Base-by-base conservation (phyloP, 2,888 invertebrate species). In the Drosophila buzzatii region DNA sequence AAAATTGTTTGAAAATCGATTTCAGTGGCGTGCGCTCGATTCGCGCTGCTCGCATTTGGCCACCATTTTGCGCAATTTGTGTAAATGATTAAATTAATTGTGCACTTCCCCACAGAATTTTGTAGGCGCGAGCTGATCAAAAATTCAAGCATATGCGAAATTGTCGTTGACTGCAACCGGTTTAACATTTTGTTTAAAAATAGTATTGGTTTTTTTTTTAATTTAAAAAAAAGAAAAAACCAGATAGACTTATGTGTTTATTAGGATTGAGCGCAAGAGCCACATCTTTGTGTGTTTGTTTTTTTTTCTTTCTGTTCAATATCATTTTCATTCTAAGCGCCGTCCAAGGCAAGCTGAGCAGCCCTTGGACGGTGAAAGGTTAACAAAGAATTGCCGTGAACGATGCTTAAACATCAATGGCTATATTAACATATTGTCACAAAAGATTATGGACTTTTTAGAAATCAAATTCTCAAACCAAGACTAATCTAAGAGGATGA, bases 351-450 rank as follows among this genome's bases (percentile, higher is more conserved):
- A 55, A 67, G 10, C 2, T 9, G 27, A 47, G 77, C 65, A 77
- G 77, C 85, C 79, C 82, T 86, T 76, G 76, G 61, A 18, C 33
- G 52, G 84, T 72, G 79, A 85, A 89, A 78, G 86, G 89, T 53
- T 37, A 69, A 18, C 44, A 20, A n/a, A 52, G 44, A 69, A 59
- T 63, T 12, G 62, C 65, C 44, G 41, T 57, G 55, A 69, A 33
- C 42, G 20, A 18, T 20, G 41, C 31, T 47, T 60, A 68, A 55
- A 12, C n/a, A 41, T 41, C 27, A 27, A n/a, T 44, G 42, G 33
- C 1, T 1, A 33, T 20, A 42, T 44, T 44, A 57, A 33, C 42
- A 33, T 44, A 44, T 44, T 57, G 44, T 44, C 33, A 57, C 33
- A n/a, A 44, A 35, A 20, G 31, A 9, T 16, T 7, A 10, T 20